A percentile compares a stretch with the other conserved stretches of the same genome.
Evolutionary conservation across 2,113 vertebrate species (phyloP).

Genomic region (Choloepus hoffmanni): DNA sequence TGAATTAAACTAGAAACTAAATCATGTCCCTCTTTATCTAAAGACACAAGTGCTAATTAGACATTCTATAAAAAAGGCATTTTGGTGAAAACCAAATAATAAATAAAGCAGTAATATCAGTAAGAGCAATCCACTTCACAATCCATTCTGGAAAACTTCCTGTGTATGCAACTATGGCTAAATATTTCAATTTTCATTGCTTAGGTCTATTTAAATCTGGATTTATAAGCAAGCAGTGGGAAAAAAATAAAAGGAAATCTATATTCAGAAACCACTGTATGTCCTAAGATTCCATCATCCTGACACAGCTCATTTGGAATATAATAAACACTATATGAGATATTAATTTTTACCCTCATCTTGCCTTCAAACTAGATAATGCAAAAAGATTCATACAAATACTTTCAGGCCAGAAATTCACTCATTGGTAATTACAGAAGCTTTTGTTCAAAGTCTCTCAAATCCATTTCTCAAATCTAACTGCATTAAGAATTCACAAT

Average conservation of each 20-base stretch:
- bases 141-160: constrained; percentile 9
- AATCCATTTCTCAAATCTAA: constrained; percentile 4
- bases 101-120: background rate
- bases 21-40: background rate
- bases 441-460: background rate
- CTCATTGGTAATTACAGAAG: background rate
- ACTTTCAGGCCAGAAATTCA: background rate
- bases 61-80: constrained; percentile 25
- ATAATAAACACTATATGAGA: background rate
- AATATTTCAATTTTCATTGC: constrained; percentile 24
- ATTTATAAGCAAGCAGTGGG: background rate
- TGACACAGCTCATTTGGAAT: background rate
- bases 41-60: constrained; percentile 1
- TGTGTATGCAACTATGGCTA: background rate
- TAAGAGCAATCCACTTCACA: constrained; percentile 20
- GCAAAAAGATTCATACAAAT: background rate
- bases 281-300: background rate
- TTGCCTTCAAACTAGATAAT: constrained; percentile 24
- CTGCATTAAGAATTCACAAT: constrained; percentile 11
- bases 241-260: background rate
- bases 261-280: background rate
- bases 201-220: constrained; percentile 33
- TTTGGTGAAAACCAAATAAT: constrained; percentile 44
- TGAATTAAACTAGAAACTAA: constrained; percentile 25
- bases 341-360: background rate